A percentile compares a stretch with the other conserved stretches of the same genome.
Conservation (phyloP, 2,113 vertebrate genomes). For the Engystomops pustulosus region DNA sequence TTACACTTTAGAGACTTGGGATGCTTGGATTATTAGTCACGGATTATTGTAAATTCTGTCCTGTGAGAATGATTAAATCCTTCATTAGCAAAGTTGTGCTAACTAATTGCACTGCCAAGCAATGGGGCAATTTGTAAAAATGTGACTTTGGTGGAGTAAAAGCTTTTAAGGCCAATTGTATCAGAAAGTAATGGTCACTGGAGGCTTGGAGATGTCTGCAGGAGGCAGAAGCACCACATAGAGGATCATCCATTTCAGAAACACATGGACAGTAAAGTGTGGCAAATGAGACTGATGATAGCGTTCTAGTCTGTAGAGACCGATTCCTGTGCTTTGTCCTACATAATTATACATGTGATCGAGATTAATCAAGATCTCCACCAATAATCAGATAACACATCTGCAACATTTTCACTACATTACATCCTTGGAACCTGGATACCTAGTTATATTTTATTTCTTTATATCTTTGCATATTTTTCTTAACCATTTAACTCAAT, state of each 20-base stretch:
- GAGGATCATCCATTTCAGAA: slow-evolving; percentile 40
- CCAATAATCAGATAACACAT: neutral
- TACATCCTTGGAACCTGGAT: neutral
- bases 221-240: slow-evolving; percentile 44
- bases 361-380: slow-evolving; percentile 7
- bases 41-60: slow-evolving; percentile 65
- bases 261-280: slow-evolving; percentile 26
- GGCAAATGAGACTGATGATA: slow-evolving; percentile 24
- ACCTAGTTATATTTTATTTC: neutral
- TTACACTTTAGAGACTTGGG: slow-evolving; percentile 33
- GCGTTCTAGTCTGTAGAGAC: slow-evolving; percentile 13
- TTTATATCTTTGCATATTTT: neutral
- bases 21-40: slow-evolving; percentile 59
- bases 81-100: slow-evolving; percentile 71
- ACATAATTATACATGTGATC: slow-evolving; percentile 23
- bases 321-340: neutral
- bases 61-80: slow-evolving; percentile 69
- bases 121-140: slow-evolving; percentile 73
- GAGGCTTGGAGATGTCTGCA: slow-evolving; percentile 48
- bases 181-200: slow-evolving; percentile 71
- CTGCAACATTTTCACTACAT: neutral
- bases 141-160: slow-evolving; percentile 72
- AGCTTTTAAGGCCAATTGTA: slow-evolving; percentile 73
- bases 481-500: neutral
- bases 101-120: slow-evolving; percentile 73